Percentiles rank a stretch among this genome's conserved stretches.
phyloP scores from a whole-genome alignment of 2,797 vertebrate genomes.

The Aplochiton taeniatus region DNA sequence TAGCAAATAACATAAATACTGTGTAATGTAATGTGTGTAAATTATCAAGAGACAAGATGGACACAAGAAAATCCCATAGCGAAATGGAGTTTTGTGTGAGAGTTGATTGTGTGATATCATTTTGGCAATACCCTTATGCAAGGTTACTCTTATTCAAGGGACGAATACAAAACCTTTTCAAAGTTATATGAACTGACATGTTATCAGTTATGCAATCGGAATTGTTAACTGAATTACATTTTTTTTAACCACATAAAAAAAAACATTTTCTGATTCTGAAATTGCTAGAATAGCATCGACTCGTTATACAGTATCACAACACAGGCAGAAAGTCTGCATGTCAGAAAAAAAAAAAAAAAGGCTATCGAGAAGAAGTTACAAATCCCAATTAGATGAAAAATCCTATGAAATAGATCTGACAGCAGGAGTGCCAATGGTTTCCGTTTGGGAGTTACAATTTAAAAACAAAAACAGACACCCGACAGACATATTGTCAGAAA shows the following conservation, averaged over 20 bases:
- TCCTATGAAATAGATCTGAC: background rate
- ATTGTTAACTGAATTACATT: slow-evolving; percentile 39
- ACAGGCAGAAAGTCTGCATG: no score
- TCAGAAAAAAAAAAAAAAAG: no score
- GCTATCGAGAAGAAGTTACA: background rate
- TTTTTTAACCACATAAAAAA: no score
- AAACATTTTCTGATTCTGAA: slow-evolving; percentile 9
- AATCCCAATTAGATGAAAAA: background rate
- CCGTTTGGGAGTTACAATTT: background rate
- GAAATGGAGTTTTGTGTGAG: slow-evolving; percentile 13
- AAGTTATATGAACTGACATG: slow-evolving; percentile 52
- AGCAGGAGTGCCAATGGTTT: background rate
- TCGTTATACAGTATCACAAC: no score
- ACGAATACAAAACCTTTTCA: slow-evolving; percentile 2
- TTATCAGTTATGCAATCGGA: slow-evolving; percentile 20
- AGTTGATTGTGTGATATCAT: slow-evolving; percentile 9
- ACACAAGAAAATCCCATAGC: slow-evolving; percentile 11
- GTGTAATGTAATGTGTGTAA: slow-evolving; percentile 14
- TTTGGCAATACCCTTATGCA: background rate
- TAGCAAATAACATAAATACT: slow-evolving; percentile 28
- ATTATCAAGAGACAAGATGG: slow-evolving; percentile 11
- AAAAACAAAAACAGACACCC: slow-evolving; percentile 58
- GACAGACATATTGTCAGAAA: slow-evolving; percentile 61
- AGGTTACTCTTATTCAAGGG: background rate
- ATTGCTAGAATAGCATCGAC: no score